Base-by-base conservation (phyloP, 2,888 invertebrate genomes). In the Drosophila maculinotata region DNA sequence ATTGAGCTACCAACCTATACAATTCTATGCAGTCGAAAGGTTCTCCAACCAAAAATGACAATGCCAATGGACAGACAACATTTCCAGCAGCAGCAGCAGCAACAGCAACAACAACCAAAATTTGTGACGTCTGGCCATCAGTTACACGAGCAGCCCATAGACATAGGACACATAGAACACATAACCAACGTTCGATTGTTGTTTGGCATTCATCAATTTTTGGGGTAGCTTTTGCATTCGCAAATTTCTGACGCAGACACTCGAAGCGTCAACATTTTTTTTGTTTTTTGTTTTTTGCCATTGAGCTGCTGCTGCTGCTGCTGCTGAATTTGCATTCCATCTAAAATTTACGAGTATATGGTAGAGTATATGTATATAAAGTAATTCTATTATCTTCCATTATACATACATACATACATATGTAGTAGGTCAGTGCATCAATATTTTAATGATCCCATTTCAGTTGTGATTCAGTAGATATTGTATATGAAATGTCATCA, bases 201-300 rank as follows among this genome's bases (percentile, higher is more conserved):
- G 65, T 78, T 74, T 74, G 58, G 62, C 66, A 76, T 83, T 76
- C 88, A 76, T 79, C 82, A 87, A 77, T 87, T 80, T 73, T 75
- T 60, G 68, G 70, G 60, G 28, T 10, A 63, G 67, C 26, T 62
- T 67, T 62, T 54, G 80, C 66, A 79, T 57, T 78, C 69, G 69
- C 35, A 52, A 65, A 62, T 59, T 68, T 66, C 70, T 74, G 79
- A 78, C 76, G 86, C 86, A 79, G 76, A 69, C 84, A 83, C 80
- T 80, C 59, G 45, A 80, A 65, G 63, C 67, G 65, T 62, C 76
- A 71, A 68, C 26, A 54, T 62, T 45, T 52, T 42, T 31, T 33
- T 28, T 35, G 12, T 28, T 28, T 23, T 30, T 7, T 44, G 0
- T 36, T 25, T 15, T 31, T 44, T 14, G 9, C n/a, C 20, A 57